These are phyloP conservation scores for Drosophila bipectinata DNA, from an alignment of 1,140 invertebrate species.

Conservation along the genomic window DNA sequence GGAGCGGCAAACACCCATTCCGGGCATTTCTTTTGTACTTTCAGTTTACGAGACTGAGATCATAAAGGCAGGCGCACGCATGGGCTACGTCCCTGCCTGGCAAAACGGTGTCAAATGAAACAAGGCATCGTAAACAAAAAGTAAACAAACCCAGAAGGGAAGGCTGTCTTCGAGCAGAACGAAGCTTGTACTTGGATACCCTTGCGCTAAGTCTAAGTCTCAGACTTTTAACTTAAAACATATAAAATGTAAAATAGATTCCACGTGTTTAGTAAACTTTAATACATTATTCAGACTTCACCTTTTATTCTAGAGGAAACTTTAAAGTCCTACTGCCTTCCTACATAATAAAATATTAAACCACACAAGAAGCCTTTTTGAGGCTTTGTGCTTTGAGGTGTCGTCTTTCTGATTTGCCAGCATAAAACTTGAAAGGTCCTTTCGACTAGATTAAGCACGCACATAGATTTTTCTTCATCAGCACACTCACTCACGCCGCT, in stretches of 20 bases:
- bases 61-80: slow-evolving; percentile 59
- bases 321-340: background rate
- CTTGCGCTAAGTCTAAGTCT: background rate
- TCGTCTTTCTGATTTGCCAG: slow-evolving; percentile 58
- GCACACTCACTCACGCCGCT: slow-evolving; percentile 16
- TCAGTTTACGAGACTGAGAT: slow-evolving; percentile 52
- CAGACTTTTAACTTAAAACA: background rate
- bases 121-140: slow-evolving; percentile 73
- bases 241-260: slow-evolving; percentile 23
- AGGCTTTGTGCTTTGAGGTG: slow-evolving; percentile 41
- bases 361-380: slow-evolving; percentile 40
- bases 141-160: slow-evolving; percentile 22
- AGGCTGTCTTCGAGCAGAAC: background rate
- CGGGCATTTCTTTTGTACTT: slow-evolving; percentile 51
- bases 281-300: background rate
- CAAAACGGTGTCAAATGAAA: slow-evolving; percentile 79
- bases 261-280: too few relatives aligned
- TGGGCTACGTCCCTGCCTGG: slow-evolving; percentile 47
- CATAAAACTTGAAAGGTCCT: slow-evolving; percentile 75
- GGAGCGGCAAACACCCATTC: slow-evolving; percentile 13
- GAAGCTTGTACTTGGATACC: background rate
- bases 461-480: slow-evolving; percentile 42
- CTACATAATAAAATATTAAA: slow-evolving; percentile 15
- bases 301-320: background rate
- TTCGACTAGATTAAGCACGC: slow-evolving; percentile 75